Conservation (phyloP, 2,888 invertebrate genomes). For the Pheosia tremula region DNA sequence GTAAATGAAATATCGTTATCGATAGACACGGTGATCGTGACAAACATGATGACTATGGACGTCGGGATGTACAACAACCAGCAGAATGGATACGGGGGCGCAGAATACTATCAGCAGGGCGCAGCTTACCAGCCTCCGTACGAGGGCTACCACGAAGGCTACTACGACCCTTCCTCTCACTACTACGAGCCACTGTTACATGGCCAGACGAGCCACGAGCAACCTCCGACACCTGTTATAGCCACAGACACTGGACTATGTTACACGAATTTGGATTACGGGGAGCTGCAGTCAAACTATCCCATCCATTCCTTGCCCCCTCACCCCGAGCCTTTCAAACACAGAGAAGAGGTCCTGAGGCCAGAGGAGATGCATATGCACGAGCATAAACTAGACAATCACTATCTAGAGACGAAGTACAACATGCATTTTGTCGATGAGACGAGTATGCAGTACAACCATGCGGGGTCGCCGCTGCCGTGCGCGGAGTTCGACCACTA, state of each 20-base stretch:
- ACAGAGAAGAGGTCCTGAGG: constrained; percentile 84
- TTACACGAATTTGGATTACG: constrained; percentile 95
- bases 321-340: constrained; percentile 79
- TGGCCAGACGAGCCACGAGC: constrained; percentile 72
- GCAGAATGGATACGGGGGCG: constrained; percentile 82
- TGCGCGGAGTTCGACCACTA: constrained; percentile 86
- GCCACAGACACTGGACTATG: constrained; percentile 94
- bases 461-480: constrained; percentile 74
- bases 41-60: constrained; percentile 92
- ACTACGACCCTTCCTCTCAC: constrained; percentile 76
- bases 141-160: constrained; percentile 76
- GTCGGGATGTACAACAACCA: constrained; percentile 91
- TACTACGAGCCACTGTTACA: constrained; percentile 81
- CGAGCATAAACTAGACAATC: constrained; percentile 76
- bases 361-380: constrained; percentile 75
- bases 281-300: constrained; percentile 75
- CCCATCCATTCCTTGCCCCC: constrained; percentile 83
- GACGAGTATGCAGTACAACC: constrained; percentile 70
- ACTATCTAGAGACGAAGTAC: constrained; percentile 81
- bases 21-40: constrained; percentile 67
- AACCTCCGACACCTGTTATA: constrained; percentile 87
- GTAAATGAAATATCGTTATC: constrained; percentile 60
- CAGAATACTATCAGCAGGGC: constrained; percentile 82
- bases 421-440: constrained; percentile 81
- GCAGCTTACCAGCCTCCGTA: constrained; percentile 72